Conservation (phyloP, 2,888 invertebrate genomes). For the Rhingia rostrata region DNA sequence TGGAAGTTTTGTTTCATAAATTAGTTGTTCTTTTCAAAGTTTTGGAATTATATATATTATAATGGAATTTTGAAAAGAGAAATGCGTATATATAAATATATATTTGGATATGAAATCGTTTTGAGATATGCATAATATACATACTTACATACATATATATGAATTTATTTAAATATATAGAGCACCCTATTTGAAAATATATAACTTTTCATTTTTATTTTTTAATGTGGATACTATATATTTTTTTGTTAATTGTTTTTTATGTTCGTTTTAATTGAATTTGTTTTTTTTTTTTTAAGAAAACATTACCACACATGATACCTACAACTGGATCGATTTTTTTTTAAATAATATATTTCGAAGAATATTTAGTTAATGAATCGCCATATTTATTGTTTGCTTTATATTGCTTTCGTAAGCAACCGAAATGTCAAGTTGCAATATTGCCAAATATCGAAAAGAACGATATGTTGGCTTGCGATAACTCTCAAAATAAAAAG, state of each 20-base stretch:
- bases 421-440: too few relatives aligned
- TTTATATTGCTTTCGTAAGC: too few relatives aligned
- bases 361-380: neutral
- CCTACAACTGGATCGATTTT: neutral
- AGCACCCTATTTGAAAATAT: conserved; percentile 49
- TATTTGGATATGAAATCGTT: conserved; percentile 65
- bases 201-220: conserved; percentile 24
- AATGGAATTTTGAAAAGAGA: conserved; percentile 58
- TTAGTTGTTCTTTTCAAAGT: conserved; percentile 54
- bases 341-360: conserved; percentile 25
- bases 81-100: conserved; percentile 55
- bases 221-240: neutral
- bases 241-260: neutral
- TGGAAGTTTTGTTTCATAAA: conserved; percentile 62
- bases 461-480: too few relatives aligned
- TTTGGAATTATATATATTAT: conserved; percentile 47
- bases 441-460: too few relatives aligned
- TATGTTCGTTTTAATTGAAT: conserved; percentile 4
- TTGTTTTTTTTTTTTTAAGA: neutral
- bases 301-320: neutral
- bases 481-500: too few relatives aligned
- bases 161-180: conserved; percentile 42
- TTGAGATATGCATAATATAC: conserved; percentile 68
- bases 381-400: too few relatives aligned
- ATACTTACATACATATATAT: conserved; percentile 68